Evolutionary conservation across 1,140 invertebrate genomes (phyloP).

Genomic region (Penaeus indicus): DNA sequence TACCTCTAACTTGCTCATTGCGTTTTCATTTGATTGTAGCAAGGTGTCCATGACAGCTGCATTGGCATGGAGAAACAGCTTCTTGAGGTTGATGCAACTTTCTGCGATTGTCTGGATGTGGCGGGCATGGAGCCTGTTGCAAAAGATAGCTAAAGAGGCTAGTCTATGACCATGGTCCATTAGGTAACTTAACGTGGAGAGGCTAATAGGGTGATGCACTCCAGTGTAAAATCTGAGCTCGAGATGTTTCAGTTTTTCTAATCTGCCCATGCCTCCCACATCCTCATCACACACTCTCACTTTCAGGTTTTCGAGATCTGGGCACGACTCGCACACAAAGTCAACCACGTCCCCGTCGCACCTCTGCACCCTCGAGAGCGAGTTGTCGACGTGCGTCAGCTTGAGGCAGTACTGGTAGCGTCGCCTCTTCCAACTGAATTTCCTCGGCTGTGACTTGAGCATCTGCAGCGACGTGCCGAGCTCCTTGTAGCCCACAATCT

Average conservation of each 20-base stretch:
- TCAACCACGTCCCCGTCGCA: constrained; percentile 54
- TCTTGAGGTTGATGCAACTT: constrained; percentile 38
- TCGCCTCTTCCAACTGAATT: constrained; percentile 16
- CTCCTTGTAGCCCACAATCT: constrained; percentile 50
- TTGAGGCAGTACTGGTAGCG: constrained; percentile 16
- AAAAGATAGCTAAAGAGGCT: constrained; percentile 48
- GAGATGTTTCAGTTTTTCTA: constrained; percentile 38
- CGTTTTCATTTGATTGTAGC: neutral
- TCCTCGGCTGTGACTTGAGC: constrained; percentile 41
- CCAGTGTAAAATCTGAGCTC: constrained; percentile 52
- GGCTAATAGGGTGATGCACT: constrained; percentile 47
- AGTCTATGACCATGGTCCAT: constrained; percentile 24
- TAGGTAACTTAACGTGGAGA: constrained; percentile 19
- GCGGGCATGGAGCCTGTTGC: constrained; percentile 13
- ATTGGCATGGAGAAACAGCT: constrained; percentile 50
- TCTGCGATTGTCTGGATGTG: constrained; percentile 48
- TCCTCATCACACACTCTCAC: constrained; percentile 54
- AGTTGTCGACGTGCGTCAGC: constrained; percentile 54
- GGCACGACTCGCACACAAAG: constrained; percentile 42
- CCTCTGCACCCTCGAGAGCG: constrained; percentile 33
- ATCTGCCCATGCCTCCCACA: constrained; percentile 28
- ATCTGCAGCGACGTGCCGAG: constrained; percentile 47
- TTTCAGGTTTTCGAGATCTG: constrained; percentile 51
- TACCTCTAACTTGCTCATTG: constrained; percentile 38
- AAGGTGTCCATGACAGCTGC: constrained; percentile 18